Conservation (phyloP, 2,888 invertebrate species). For the Mantis religiosa region DNA sequence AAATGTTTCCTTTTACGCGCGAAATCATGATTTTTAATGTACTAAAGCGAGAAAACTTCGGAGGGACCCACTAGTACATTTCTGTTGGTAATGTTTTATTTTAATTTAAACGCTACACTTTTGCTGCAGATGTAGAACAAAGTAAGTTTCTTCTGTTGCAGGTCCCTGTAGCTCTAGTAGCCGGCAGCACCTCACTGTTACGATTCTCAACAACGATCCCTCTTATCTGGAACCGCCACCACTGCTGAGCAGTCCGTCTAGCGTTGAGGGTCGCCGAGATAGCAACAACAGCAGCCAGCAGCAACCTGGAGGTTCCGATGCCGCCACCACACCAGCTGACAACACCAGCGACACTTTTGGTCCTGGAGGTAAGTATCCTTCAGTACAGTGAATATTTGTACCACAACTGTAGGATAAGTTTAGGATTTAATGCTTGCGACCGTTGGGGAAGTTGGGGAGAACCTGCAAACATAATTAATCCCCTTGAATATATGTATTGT, state of each 20-base stretch:
- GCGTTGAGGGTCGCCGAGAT: not conserved
- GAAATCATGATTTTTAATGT: no score
- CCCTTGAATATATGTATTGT: no score
- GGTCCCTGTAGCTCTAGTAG: not conserved
- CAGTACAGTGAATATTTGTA: not conserved
- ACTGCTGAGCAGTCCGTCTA: not conserved
- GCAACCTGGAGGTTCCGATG: not conserved
- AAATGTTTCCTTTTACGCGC: no score
- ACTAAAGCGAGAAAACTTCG: no score
- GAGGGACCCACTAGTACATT: no score
- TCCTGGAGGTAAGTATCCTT: slow-evolving; percentile 16
- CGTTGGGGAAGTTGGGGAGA: no score
- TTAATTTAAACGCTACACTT: no score
- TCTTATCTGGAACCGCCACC: not conserved
- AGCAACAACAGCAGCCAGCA: slow-evolving; percentile 15
- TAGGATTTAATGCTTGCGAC: no score
- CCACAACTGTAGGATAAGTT: no score
- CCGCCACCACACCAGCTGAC: slow-evolving; percentile 1
- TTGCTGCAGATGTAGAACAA: no score
- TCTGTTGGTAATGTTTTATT: no score
- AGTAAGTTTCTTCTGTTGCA: not conserved
- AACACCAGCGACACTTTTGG: slow-evolving; percentile 25
- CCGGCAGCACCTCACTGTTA: slow-evolving; percentile 21
- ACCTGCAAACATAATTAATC: no score
- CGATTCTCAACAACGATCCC: slow-evolving; percentile 2